Evolutionary conservation across 2,888 invertebrate species (phyloP), one percentile per base, ranked within the genome.

Genomic region (Lochmaea capreae): DNA sequence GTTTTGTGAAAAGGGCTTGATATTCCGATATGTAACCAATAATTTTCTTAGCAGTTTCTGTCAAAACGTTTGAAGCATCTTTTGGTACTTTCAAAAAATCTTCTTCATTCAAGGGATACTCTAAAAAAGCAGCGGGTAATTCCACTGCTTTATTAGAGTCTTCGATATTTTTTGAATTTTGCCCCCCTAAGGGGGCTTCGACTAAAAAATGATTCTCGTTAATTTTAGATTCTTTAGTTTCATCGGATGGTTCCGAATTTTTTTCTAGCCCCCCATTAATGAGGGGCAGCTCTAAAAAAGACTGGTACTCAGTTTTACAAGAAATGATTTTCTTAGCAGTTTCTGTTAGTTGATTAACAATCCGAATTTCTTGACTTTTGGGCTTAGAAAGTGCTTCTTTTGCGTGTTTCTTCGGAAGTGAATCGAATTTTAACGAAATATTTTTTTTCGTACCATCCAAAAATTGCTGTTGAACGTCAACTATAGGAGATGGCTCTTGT

Each of bases 201-300:
- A 22, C 57, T 58, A 58, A 58, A 58, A 58, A 58, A 58, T 18
- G 26, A 22, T 58, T 16, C 22, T 58, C n/a, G 11, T 18, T 22
- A 58, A 18, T 22, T 22, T 22, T 22, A 58, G 18, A 26, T 58
- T 16, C 12, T 8, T 57, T 16, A 1, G 16, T 22, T 5, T 3
- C 57, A 58, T 16, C 4, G n/a, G 12, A 57, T 57, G 57, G n/a
- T 49, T 49, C 49, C 49, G 49, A 49, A 49, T 49, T 49, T 49
- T 58, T 58, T 58, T 22, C 22, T 58, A 11, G 26, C 14, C 57
- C 26, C 57, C 12, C 57, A 0, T 22, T 18, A 18, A 4, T 58
- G 57, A 10, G 26, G 26, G 57, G 57, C 26, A 16, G 12, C 18
- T 58, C 57, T 58, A 58, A 58, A 58, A 26, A 58, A 58, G 57